phyloP scores from a whole-genome alignment of 2,113 vertebrate genomes.

The Stegastes partitus region DNA sequence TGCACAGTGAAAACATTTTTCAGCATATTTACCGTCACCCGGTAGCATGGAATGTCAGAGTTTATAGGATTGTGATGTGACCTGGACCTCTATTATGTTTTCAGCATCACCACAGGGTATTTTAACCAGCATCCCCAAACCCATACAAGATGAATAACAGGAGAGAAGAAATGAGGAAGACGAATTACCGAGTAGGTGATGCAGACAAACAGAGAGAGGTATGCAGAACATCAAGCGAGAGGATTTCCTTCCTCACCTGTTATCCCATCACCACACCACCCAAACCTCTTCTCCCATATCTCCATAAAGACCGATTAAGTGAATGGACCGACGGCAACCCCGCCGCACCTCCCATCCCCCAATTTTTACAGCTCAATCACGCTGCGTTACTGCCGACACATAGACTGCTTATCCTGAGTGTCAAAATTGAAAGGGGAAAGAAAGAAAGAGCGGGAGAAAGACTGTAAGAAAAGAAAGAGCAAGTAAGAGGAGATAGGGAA shows the following conservation, averaged over 20 bases:
- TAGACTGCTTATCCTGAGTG: slow-evolving; percentile 93
- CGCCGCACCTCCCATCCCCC: slow-evolving; percentile 75
- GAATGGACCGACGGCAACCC: slow-evolving; percentile 83
- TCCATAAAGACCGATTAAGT: slow-evolving; percentile 97
- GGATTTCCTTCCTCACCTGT: slow-evolving; percentile 57
- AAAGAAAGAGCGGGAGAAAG: slow-evolving; percentile 90
- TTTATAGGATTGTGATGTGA: too few relatives aligned
- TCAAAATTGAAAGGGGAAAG: slow-evolving; percentile 98
- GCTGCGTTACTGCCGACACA: slow-evolving; percentile 91
- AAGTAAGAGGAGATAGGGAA: slow-evolving; percentile 74
- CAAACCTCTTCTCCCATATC: slow-evolving; percentile 84
- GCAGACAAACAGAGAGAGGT: slow-evolving; percentile 61
- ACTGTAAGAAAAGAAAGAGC: slow-evolving; percentile 62
- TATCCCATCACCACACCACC: slow-evolving; percentile 52
- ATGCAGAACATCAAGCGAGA: slow-evolving; percentile 78
- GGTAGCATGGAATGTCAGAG: too few relatives aligned
- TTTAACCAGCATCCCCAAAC: too few relatives aligned
- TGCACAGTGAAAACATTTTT: not conserved
- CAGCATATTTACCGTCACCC: too few relatives aligned
- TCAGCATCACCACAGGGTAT: too few relatives aligned
- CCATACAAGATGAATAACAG: too few relatives aligned
- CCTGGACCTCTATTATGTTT: too few relatives aligned
- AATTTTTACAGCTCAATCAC: slow-evolving; percentile 99
- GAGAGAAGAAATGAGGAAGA: slow-evolving; percentile 62
- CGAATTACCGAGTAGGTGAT: slow-evolving; percentile 52